Base-by-base conservation (phyloP, 2,888 invertebrate genomes). In the Eilema sororculum region DNA sequence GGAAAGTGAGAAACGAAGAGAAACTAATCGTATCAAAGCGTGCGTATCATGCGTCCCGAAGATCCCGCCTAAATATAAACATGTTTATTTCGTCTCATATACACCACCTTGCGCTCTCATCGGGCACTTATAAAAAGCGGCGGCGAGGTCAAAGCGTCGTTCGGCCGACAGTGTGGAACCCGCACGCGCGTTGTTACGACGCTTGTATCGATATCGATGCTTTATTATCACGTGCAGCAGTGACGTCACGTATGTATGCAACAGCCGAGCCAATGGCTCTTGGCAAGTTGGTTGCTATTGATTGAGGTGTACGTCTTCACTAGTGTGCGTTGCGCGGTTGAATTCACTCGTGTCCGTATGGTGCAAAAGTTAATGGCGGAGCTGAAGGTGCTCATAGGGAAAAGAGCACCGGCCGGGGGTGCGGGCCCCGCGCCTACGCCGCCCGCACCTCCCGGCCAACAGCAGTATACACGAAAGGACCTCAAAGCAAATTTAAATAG, bases 291-390 rank as follows among this genome's bases (percentile, higher is more conserved):
- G 82, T 82, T 81, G 80, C 88, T 84, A 87, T 89, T 90, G 91
- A 90, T 88, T 89, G 89, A 91, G 88, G 88, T 84, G 84, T 86
- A 70, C 84, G 80, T 86, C 86, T 88, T 89, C 93, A 94, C 87
- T 90, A 90, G 90, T 91, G 91, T 92, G 87, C 84, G 88, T 90
- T 79, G 82, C 89, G 90, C 87, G 84, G 90, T 88, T 85, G 87
- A 86, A 89, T 84, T 84, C 85, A 87, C 91, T 92, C 91, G 94
- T 90, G 91, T 93, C 91, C 93, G 94, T 88, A 95, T 95, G 95
- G 95, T 95, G 92, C 95, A 95, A 81, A 92, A 90, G 82, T 87
- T 94, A 90, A 95, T 95, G 95, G 94, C 95, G 77, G 95, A 95
- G 87, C 86, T 95, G 90, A 91, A 91, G 93, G 94, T 95, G 93